Conservation (phyloP, 2,888 invertebrate species). For the Eubasilissa splendida region DNA sequence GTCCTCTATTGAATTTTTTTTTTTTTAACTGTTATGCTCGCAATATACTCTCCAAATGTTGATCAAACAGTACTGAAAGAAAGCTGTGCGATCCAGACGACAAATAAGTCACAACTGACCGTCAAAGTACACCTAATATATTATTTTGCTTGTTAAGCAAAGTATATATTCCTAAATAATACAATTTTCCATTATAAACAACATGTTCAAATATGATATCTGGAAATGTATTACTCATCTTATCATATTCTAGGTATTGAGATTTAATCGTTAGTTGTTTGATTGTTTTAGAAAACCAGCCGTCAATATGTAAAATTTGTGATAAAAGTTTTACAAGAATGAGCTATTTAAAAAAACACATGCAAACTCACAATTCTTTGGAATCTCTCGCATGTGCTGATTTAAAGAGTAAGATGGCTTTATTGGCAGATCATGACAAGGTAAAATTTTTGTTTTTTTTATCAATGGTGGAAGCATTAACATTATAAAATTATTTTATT, state of each 20-base stretch:
- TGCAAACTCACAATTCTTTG: slow-evolving; percentile 54
- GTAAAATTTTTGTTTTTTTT: slow-evolving; percentile 18
- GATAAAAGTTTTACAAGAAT: slow-evolving; percentile 61
- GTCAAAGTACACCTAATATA: neutral
- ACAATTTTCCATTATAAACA: too few relatives aligned
- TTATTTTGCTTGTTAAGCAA: slow-evolving; percentile 4
- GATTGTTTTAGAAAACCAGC: slow-evolving; percentile 52
- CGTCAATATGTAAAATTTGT: slow-evolving; percentile 64
- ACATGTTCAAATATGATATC: too few relatives aligned
- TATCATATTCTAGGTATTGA: neutral
- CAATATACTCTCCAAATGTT: too few relatives aligned
- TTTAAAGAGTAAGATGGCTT: slow-evolving; percentile 39
- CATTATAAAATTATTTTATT: neutral
- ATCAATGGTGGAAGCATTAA: neutral
- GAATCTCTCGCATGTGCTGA: slow-evolving; percentile 46
- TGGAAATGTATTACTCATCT: too few relatives aligned
- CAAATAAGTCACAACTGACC: too few relatives aligned
- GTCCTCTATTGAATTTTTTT: too few relatives aligned
- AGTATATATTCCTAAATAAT: too few relatives aligned
- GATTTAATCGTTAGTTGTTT: neutral
- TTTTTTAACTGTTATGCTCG: too few relatives aligned
- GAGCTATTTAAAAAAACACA: slow-evolving; percentile 61
- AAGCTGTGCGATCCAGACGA: too few relatives aligned
- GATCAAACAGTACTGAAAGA: too few relatives aligned
- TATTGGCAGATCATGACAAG: slow-evolving; percentile 50